These are phyloP conservation scores for Dyspetes luteomarginatus DNA, from an alignment of 2,888 invertebrate genomes.

Conservation along the genomic window DNA sequence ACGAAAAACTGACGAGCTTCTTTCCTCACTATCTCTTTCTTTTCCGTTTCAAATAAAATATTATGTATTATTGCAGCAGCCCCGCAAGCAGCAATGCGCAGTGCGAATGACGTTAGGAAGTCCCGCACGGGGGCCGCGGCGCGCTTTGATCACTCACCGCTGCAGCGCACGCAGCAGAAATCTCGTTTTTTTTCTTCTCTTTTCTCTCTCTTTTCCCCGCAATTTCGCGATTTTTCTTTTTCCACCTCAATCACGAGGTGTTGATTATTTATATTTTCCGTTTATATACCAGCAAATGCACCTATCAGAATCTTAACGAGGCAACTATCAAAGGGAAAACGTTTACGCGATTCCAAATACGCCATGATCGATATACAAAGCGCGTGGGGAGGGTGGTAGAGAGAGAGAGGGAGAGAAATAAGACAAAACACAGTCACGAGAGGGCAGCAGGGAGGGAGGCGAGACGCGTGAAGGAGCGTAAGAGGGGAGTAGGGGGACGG, in stretches of 20 bases:
- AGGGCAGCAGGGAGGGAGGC: slow-evolving; percentile 40
- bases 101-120: slow-evolving; percentile 65
- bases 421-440: slow-evolving; percentile 61
- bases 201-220: not conserved
- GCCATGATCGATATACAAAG: slow-evolving; percentile 68
- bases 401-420: no score
- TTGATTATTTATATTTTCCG: not conserved
- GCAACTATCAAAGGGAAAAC: slow-evolving; percentile 62
- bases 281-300: slow-evolving; percentile 36
- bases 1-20: not conserved
- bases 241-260: not conserved
- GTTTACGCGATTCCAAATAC: slow-evolving; percentile 63
- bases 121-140: slow-evolving; percentile 47
- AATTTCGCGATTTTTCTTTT: not conserved
- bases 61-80: slow-evolving; percentile 39
- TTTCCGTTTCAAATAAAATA: slow-evolving; percentile 14
- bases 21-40: not conserved
- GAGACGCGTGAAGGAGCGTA: slow-evolving; percentile 12
- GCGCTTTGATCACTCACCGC: slow-evolving; percentile 57
- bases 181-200: slow-evolving; percentile 24
- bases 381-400: no score
- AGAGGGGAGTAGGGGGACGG: slow-evolving; percentile 28
- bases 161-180: slow-evolving; percentile 38
- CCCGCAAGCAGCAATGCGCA: slow-evolving; percentile 53
- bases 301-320: slow-evolving; percentile 44